Conservation (phyloP, 2,888 invertebrate genomes). For the Andrena chrysosceles region DNA sequence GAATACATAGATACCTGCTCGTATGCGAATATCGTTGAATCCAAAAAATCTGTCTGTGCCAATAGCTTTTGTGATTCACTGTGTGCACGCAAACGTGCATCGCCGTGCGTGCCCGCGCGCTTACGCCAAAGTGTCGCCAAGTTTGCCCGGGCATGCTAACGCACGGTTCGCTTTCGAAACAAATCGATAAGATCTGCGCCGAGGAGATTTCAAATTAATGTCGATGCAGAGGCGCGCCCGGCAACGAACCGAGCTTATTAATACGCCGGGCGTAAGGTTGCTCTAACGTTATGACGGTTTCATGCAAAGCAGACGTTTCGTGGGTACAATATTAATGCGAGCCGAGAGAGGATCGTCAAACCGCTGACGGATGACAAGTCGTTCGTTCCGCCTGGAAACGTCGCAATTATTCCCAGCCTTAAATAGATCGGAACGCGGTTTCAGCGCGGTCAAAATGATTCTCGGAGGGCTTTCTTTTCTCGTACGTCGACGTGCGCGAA, state of each 20-base stretch:
- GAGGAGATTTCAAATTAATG: constrained; percentile 79
- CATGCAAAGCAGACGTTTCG: constrained; percentile 43
- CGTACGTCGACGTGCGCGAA: not conserved
- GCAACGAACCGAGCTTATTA: constrained; percentile 72
- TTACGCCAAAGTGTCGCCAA: constrained; percentile 45
- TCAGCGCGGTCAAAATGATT: constrained; percentile 31
- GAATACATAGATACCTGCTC: no score
- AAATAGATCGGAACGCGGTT: constrained; percentile 43
- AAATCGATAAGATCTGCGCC: constrained; percentile 78
- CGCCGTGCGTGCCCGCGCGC: constrained; percentile 20
- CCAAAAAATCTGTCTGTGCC: not conserved
- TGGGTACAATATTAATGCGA: constrained; percentile 29
- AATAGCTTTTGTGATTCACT: not conserved
- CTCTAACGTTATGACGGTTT: constrained; percentile 58
- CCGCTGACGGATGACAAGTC: constrained; percentile 33
- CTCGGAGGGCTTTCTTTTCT: constrained; percentile 33
- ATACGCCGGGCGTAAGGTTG: constrained; percentile 56
- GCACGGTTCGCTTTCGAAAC: constrained; percentile 76
- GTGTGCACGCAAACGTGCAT: constrained; percentile 14
- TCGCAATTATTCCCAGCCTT: constrained; percentile 37
- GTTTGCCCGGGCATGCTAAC: constrained; percentile 48
- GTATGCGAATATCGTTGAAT: not conserved
- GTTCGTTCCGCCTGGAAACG: constrained; percentile 33
- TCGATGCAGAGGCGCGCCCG: constrained; percentile 71
- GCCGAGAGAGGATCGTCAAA: constrained; percentile 34